phyloP scores from a whole-genome alignment of 92 coral and sea anemone genomes.

The Porites lobata region DNA sequence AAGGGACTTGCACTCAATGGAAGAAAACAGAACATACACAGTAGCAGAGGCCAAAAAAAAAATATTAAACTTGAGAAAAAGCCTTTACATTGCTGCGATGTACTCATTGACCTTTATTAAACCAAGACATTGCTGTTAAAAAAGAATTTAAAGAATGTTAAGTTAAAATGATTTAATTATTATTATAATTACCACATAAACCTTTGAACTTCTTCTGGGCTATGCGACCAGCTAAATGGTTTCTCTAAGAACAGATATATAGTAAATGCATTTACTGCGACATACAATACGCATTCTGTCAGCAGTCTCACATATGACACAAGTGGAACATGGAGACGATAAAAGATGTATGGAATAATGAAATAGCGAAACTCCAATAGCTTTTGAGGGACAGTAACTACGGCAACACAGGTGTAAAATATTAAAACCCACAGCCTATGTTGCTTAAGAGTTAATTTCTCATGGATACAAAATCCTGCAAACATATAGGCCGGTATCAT shows the following conservation, averaged over 20 bases:
- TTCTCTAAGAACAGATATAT: constrained; percentile 86
- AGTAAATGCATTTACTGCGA: constrained; percentile 71
- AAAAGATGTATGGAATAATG: constrained; percentile 89
- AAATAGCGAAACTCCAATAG: constrained; percentile 94
- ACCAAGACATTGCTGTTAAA: neutral
- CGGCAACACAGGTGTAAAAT: constrained; percentile 76
- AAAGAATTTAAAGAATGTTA: neutral
- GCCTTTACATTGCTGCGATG: no score
- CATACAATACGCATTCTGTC: constrained; percentile 76
- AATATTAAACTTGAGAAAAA: no score
- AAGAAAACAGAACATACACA: no score
- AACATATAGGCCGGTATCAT: constrained; percentile 79
- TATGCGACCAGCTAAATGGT: constrained; percentile 88
- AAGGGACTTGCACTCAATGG: no score
- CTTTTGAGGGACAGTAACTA: constrained; percentile 88
- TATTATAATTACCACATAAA: constrained; percentile 87
- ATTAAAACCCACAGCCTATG: constrained; percentile 77
- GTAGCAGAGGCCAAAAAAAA: no score
- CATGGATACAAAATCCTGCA: constrained; percentile 68
- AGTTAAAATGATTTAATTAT: neutral
- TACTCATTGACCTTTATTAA: no score
- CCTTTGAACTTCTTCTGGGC: constrained; percentile 83
- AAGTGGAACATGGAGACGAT: constrained; percentile 81
- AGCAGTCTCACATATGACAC: constrained; percentile 58
- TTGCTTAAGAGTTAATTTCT: constrained; percentile 63